These are phyloP conservation scores for Scytalopus superciliaris DNA, from an alignment of 2,113 vertebrate genomes.

Conservation along the genomic window DNA sequence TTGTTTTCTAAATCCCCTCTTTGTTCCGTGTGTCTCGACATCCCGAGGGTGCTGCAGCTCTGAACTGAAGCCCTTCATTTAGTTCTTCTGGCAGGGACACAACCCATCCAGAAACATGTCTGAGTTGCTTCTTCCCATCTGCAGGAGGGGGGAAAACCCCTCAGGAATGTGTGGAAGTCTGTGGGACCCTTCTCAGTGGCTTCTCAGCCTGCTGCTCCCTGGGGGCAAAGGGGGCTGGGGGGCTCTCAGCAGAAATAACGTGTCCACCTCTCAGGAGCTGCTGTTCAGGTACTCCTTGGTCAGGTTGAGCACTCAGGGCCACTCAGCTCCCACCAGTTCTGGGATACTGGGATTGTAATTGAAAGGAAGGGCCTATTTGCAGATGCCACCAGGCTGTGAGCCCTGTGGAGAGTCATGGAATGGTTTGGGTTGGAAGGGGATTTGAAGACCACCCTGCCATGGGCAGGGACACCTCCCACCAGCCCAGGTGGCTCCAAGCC, in stretches of 20 bases:
- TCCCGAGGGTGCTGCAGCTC: background rate
- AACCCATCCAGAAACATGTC: background rate
- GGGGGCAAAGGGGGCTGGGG: background rate
- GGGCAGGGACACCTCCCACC: background rate
- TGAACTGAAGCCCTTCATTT: constrained; percentile 6
- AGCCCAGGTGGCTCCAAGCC: background rate
- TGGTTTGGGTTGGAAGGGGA: background rate
- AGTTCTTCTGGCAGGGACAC: background rate
- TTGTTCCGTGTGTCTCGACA: background rate
- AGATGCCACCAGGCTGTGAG: too few species aligned
- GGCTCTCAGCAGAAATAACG: accelerated
- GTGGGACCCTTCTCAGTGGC: background rate
- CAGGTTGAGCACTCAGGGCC: accelerated
- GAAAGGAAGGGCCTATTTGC: too few species aligned
- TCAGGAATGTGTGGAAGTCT: background rate
- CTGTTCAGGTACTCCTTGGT: background rate
- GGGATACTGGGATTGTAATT: too few species aligned
- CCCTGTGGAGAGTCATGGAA: too few species aligned
- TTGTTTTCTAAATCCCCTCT: constrained; percentile 24
- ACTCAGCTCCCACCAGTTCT: too few species aligned
- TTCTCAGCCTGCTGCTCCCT: background rate
- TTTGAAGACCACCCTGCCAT: background rate
- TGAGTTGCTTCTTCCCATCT: background rate
- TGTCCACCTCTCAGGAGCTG: background rate
- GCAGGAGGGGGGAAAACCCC: background rate